A percentile compares a stretch with the other conserved stretches of the same genome.
Evolutionary conservation across 1,140 invertebrate species (phyloP).

Genomic region (Megalonaias nervosa): DNA sequence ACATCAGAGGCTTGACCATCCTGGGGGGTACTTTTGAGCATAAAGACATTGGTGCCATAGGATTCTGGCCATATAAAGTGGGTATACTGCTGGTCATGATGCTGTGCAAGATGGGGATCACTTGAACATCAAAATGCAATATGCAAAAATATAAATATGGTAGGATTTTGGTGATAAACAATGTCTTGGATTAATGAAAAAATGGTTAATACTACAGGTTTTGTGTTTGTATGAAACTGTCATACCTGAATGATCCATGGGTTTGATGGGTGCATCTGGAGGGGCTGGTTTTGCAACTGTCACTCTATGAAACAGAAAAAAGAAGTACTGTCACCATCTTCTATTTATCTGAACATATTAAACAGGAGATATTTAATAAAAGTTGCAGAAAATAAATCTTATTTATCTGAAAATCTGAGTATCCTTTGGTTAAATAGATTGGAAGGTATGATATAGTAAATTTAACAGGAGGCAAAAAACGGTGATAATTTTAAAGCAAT

Average conservation of each 20-base stretch:
- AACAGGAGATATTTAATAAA: too few species aligned
- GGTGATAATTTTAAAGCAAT: too few species aligned
- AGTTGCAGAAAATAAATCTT: too few species aligned
- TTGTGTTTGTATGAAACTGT: neutral
- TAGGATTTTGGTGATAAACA: neutral
- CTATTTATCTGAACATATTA: too few species aligned
- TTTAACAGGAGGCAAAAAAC: too few species aligned
- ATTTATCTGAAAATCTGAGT: too few species aligned
- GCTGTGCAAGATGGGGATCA: neutral
- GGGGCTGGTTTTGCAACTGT: slow-evolving; percentile 64
- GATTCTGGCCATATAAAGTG: neutral
- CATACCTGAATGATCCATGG: slow-evolving; percentile 55
- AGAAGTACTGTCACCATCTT: too few species aligned
- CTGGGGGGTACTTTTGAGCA: too few species aligned
- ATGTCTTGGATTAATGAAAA: neutral
- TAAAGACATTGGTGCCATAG: too few species aligned
- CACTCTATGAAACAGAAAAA: slow-evolving; percentile 44
- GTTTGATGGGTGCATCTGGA: slow-evolving; percentile 63
- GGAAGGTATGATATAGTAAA: too few species aligned
- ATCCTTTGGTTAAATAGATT: too few species aligned
- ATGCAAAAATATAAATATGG: neutral
- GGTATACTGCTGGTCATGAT: neutral
- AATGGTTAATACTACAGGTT: neutral
- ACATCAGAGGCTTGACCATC: too few species aligned
- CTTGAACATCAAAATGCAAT: neutral